phyloP scores from a whole-genome alignment of 2,888 invertebrate genomes.

The Epinotia bilunana region DNA sequence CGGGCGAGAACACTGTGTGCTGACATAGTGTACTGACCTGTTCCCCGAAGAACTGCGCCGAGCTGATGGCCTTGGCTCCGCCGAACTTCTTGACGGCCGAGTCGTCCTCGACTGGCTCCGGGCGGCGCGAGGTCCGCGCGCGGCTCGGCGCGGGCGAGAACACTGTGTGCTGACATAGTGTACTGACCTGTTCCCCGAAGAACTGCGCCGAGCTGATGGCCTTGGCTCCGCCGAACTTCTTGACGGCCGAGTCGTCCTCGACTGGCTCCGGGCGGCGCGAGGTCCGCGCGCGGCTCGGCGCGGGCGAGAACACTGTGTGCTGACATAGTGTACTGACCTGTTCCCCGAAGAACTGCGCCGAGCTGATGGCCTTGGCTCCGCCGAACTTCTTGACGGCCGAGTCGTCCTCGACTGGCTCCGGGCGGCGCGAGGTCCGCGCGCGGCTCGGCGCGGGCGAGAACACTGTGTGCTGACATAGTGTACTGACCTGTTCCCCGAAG shows the following conservation, averaged over 20 bases:
- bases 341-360: conserved; percentile 90
- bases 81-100: conserved; percentile 92
- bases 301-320: conserved; percentile 67
- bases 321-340: conserved; percentile 59
- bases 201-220: conserved; percentile 97
- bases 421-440: conserved; percentile 36
- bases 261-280: conserved; percentile 49
- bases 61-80: conserved; percentile 98
- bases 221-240: conserved; percentile 98
- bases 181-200: conserved; percentile 77
- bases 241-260: conserved; percentile 91
- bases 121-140: conserved; percentile 36
- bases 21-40: conserved; percentile 60
- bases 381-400: conserved; percentile 98
- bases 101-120: conserved; percentile 55
- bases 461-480: conserved; percentile 61
- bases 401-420: conserved; percentile 80
- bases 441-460: conserved; percentile 52
- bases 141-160: conserved; percentile 53
- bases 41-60: conserved; percentile 89
- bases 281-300: conserved; percentile 34
- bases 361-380: conserved; percentile 98
- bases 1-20: conserved; percentile 67
- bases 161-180: conserved; percentile 61
- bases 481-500: conserved; percentile 89